Percentiles rank a stretch among this genome's conserved stretches.
Evolutionary conservation across 2,797 vertebrate genomes (phyloP).

Genomic region (Syngnathus acus): DNA sequence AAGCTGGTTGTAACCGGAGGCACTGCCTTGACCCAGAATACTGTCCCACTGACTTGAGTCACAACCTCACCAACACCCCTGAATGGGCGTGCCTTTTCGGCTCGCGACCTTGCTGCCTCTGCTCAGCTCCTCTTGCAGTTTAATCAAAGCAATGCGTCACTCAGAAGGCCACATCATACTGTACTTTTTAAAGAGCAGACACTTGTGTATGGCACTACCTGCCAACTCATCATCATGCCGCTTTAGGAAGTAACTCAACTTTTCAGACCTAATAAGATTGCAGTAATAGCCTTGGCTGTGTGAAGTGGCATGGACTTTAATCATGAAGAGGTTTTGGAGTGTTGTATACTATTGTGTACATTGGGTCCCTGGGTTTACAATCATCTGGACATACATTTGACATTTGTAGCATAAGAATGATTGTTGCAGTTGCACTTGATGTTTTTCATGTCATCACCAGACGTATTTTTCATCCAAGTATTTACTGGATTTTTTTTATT

Average conservation of each 20-base stretch:
- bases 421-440: not conserved
- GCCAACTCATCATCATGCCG: slow-evolving; percentile 50
- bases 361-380: not conserved
- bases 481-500: no score
- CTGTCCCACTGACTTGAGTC: slow-evolving; percentile 52
- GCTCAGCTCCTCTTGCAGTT: slow-evolving; percentile 24
- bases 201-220: slow-evolving; percentile 34
- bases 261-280: slow-evolving; percentile 42
- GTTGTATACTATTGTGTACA: not conserved
- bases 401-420: not conserved
- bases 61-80: slow-evolving; percentile 38
- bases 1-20: slow-evolving; percentile 59
- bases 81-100: slow-evolving; percentile 32
- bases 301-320: slow-evolving; percentile 36
- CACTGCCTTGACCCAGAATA: slow-evolving; percentile 68
- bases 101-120: not conserved
- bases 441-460: not conserved
- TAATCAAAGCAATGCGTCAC: slow-evolving; percentile 66
- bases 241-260: slow-evolving; percentile 59
- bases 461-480: not conserved
- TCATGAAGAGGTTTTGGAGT: not conserved
- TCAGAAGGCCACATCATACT: slow-evolving; percentile 62
- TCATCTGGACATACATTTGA: not conserved
- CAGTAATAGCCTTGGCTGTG: slow-evolving; percentile 41
- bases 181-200: slow-evolving; percentile 51